These are phyloP conservation scores for Brassicogethes aeneus DNA, from an alignment of 2,888 invertebrate genomes.

Conservation along the genomic window DNA sequence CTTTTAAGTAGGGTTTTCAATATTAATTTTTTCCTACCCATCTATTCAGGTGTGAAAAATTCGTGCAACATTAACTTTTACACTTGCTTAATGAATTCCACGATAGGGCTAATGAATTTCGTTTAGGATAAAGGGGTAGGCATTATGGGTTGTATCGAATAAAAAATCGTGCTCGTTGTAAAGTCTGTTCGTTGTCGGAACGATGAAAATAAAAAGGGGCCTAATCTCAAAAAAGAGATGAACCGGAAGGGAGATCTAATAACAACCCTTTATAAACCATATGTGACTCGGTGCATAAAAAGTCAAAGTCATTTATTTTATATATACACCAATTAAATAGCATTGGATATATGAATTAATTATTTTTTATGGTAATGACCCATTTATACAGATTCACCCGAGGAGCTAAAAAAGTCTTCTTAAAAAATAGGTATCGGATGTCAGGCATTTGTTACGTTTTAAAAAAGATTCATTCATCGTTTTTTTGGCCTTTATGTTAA, in stretches of 20 bases:
- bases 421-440: background rate
- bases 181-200: constrained; percentile 19
- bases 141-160: constrained; percentile 15
- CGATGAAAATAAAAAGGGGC: constrained; percentile 25
- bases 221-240: constrained; percentile 18
- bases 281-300: constrained; percentile 28
- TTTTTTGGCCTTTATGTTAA: no score
- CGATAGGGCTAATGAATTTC: constrained; percentile 21
- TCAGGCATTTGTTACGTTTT: background rate
- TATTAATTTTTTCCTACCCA: constrained; percentile 3
- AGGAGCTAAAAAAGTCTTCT: background rate
- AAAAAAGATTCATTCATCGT: background rate
- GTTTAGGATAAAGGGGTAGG: constrained; percentile 16
- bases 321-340: constrained; percentile 16
- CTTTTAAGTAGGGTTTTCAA: no score
- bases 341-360: constrained; percentile 13
- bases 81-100: constrained; percentile 14
- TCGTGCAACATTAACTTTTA: constrained; percentile 12
- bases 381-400: background rate
- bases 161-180: constrained; percentile 23
- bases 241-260: constrained; percentile 35
- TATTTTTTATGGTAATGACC: constrained; percentile 9
- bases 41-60: constrained; percentile 19
- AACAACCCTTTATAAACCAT: constrained; percentile 34
- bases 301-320: constrained; percentile 21